Percentiles rank a stretch among this genome's conserved stretches.
Conservation (phyloP, 2,888 invertebrate genomes). For the Fabriciana adippe region DNA sequence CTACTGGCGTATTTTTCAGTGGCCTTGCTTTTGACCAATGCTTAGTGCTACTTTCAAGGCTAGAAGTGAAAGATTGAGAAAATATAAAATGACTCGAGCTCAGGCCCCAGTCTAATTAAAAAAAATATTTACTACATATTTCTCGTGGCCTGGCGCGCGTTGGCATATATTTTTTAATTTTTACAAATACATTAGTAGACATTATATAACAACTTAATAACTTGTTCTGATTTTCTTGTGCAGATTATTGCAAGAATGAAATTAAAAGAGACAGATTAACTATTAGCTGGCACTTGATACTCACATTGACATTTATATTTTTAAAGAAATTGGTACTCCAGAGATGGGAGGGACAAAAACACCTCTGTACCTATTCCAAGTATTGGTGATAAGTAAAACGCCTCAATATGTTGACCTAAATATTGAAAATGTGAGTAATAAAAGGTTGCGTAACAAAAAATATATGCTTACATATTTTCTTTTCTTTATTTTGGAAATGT, state of each 20-base stretch:
- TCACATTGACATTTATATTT: slow-evolving; percentile 32
- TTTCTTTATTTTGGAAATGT: too few relatives aligned
- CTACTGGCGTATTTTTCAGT: slow-evolving; percentile 25
- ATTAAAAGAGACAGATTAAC: too few relatives aligned
- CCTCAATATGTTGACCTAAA: slow-evolving; percentile 28
- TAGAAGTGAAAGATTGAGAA: slow-evolving; percentile 32
- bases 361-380: slow-evolving; percentile 16
- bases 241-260: too few relatives aligned
- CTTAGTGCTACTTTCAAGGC: slow-evolving; percentile 36
- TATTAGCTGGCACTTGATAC: slow-evolving; percentile 11
- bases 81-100: slow-evolving; percentile 8
- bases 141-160: not conserved
- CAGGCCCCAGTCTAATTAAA: not conserved
- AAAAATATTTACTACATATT: not conserved
- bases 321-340: slow-evolving; percentile 25
- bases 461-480: too few relatives aligned
- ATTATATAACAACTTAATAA: not conserved
- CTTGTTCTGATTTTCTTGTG: too few relatives aligned
- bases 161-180: not conserved
- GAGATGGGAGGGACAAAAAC: slow-evolving; percentile 26
- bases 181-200: not conserved
- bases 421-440: slow-evolving; percentile 16
- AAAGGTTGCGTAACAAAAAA: too few relatives aligned
- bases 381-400: slow-evolving; percentile 19
- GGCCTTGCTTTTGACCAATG: slow-evolving; percentile 30